These are phyloP conservation scores for Drosophila arawakana DNA, from an alignment of 1,140 invertebrate species.

Conservation along the genomic window DNA sequence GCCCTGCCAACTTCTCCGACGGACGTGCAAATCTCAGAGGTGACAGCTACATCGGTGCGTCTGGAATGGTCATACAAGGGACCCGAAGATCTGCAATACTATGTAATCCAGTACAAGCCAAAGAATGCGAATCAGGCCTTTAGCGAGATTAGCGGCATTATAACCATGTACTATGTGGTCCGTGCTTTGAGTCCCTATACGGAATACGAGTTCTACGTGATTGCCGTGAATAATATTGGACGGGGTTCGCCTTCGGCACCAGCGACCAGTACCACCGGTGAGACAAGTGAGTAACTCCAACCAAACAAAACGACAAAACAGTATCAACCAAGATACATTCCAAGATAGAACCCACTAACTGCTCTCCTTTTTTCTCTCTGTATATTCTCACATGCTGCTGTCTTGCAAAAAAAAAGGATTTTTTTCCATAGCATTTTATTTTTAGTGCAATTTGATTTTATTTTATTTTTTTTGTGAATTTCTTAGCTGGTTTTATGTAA, in stretches of 20 bases:
- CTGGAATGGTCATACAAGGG: slow-evolving; percentile 95
- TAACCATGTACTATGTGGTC: slow-evolving; percentile 96
- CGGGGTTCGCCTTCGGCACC: slow-evolving; percentile 93
- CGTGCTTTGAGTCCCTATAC: slow-evolving; percentile 96
- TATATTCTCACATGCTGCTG: slow-evolving; percentile 22
- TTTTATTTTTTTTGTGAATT: slow-evolving; percentile 15
- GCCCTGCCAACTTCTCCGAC: slow-evolving; percentile 94
- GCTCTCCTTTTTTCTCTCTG: background rate
- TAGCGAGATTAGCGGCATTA: slow-evolving; percentile 96
- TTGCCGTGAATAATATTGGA: slow-evolving; percentile 97
- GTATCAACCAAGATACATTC: background rate
- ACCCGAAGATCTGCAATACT: slow-evolving; percentile 94
- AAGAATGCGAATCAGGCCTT: slow-evolving; percentile 93
- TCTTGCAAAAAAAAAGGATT: slow-evolving; percentile 25
- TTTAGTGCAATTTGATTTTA: slow-evolving; percentile 22
- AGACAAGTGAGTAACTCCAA: slow-evolving; percentile 93
- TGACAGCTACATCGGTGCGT: slow-evolving; percentile 95
- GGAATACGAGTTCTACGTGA: slow-evolving; percentile 98
- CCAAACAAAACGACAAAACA: background rate
- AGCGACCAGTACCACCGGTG: slow-evolving; percentile 96
- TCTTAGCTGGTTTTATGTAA: slow-evolving; percentile 65
- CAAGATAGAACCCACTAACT: slow-evolving; percentile 27
- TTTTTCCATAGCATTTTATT: slow-evolving; percentile 30
- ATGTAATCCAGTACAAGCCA: slow-evolving; percentile 98
- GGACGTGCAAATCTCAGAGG: slow-evolving; percentile 94